Percentiles rank a stretch among this genome's conserved stretches.
phyloP scores from a whole-genome alignment of 2,888 invertebrate genomes.

The Parapristionchus giblindavisi region DNA sequence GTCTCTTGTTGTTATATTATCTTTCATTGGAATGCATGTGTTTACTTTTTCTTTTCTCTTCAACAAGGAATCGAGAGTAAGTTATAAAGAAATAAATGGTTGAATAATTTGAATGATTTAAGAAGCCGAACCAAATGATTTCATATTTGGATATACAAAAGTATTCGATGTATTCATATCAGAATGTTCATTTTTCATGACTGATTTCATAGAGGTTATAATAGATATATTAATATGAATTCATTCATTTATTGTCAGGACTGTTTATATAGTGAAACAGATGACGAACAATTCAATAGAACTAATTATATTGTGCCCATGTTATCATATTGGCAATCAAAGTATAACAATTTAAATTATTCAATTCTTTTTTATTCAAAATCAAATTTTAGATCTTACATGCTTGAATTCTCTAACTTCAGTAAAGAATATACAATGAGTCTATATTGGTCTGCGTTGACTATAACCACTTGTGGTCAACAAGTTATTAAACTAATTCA shows the following conservation, averaged over 20 bases:
- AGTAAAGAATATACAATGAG: conserved; percentile 65
- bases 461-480: conserved; percentile 67
- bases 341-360: neutral
- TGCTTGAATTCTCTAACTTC: conserved; percentile 59
- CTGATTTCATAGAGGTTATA: neutral
- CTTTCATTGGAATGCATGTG: conserved; percentile 64
- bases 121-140: conserved; percentile 59
- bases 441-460: conserved; percentile 67
- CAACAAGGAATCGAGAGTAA: conserved; percentile 55
- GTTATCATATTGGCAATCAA: neutral
- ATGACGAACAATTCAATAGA: neutral
- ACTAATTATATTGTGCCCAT: conserved; percentile 2
- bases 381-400: conserved; percentile 41
- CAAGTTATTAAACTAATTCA: conserved; percentile 43
- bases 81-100: conserved; percentile 13
- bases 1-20: conserved; percentile 48
- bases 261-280: conserved; percentile 12
- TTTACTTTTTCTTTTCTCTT: conserved; percentile 64
- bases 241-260: neutral
- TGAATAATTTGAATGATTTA: conserved; percentile 34
- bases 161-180: conserved; percentile 62
- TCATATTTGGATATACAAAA: conserved; percentile 60
- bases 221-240: neutral
- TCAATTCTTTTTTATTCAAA: conserved; percentile 3
- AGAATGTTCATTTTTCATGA: conserved; percentile 20